phyloP scores from a whole-genome alignment of 2,113 vertebrate genomes.

The Zosterops hypoxanthus region DNA sequence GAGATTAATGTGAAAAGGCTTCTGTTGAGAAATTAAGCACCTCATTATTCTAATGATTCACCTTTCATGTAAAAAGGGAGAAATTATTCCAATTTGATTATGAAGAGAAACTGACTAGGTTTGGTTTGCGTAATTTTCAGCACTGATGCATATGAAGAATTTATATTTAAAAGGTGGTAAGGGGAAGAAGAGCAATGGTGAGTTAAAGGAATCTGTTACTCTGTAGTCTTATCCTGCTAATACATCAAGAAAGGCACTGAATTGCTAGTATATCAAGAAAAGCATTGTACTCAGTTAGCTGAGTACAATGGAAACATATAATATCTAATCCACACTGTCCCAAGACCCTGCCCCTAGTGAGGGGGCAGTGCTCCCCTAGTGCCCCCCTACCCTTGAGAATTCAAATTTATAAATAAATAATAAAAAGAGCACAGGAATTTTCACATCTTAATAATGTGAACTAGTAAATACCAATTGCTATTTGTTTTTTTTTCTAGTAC shows the following conservation, averaged over 20 bases:
- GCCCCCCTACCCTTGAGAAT: background rate
- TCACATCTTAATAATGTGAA: background rate
- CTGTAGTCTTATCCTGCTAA: background rate
- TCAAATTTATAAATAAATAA: background rate
- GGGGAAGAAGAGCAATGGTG: background rate
- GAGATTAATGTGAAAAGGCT: background rate
- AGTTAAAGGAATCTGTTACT: background rate
- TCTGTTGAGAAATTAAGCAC: slow-evolving; percentile 33
- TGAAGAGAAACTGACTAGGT: background rate
- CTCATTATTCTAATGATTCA: slow-evolving; percentile 30
- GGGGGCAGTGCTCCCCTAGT: background rate
- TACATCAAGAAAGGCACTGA: background rate
- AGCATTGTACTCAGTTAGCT: background rate
- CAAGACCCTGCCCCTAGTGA: background rate
- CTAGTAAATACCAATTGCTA: background rate
- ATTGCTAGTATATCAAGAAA: background rate
- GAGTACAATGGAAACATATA: background rate
- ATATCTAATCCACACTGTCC: background rate
- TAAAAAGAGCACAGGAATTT: background rate
- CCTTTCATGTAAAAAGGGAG: background rate
- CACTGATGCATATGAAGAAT: background rate
- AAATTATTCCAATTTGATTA: background rate
- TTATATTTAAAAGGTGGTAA: background rate
- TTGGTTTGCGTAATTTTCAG: background rate
- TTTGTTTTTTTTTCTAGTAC: background rate